Evolutionary conservation across 2,888 invertebrate species (phyloP).

Genomic region (Athripsodes cinereus): DNA sequence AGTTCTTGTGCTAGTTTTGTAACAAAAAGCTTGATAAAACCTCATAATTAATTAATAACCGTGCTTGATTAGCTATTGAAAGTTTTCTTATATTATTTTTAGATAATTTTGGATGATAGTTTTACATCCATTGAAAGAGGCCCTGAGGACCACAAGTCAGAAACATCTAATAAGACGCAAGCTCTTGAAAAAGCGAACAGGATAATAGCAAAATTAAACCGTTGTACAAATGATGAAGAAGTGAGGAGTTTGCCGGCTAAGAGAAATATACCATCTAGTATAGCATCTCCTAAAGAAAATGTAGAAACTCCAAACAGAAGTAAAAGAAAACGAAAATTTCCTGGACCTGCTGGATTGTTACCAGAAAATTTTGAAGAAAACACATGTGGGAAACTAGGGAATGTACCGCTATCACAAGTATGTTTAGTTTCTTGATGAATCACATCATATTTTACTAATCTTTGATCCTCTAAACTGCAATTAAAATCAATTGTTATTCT

Average conservation of each 20-base stretch:
- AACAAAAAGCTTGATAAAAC: background rate
- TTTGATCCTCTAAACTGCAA: too few relatives aligned
- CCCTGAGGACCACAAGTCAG: background rate
- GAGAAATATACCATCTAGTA: background rate
- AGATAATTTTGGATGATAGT: background rate
- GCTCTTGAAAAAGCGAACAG: background rate
- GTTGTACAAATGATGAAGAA: background rate
- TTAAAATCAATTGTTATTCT: too few relatives aligned
- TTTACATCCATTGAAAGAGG: background rate
- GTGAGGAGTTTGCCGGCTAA: background rate
- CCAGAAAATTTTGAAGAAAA: conserved; percentile 31
- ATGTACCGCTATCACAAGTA: conserved; percentile 22
- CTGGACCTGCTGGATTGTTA: conserved; percentile 44
- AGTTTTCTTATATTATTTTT: background rate
- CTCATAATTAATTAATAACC: background rate
- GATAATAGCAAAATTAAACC: background rate
- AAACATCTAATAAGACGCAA: background rate
- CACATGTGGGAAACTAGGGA: conserved; percentile 15
- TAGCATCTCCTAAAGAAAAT: background rate
- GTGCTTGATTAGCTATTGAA: too few relatives aligned
- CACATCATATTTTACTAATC: too few relatives aligned
- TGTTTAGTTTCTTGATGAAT: too few relatives aligned
- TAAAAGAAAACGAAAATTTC: conserved; percentile 39
- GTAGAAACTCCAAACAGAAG: conserved; percentile 11
- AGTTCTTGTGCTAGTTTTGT: background rate